These are phyloP conservation scores for Chamaetylas fuelleborni DNA, from an alignment of 2,113 vertebrate species.

Conservation along the genomic window DNA sequence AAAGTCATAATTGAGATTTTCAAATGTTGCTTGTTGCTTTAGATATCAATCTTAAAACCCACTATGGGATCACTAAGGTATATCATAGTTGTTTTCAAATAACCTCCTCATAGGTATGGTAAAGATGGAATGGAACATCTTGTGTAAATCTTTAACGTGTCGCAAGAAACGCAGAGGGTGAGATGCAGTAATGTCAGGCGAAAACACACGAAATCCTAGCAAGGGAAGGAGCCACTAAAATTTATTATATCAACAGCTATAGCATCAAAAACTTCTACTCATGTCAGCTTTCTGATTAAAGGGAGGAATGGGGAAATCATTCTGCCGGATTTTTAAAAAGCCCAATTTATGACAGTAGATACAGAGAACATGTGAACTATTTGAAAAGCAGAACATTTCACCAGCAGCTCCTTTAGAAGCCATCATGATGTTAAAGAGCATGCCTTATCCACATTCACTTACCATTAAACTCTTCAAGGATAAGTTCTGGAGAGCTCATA, in stretches of 20 bases:
- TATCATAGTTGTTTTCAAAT: not conserved
- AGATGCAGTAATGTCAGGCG: not conserved
- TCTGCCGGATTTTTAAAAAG: not conserved
- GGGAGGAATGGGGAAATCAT: not conserved
- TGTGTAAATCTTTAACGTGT: not conserved
- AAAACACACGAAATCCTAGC: not conserved
- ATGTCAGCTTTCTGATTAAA: not conserved
- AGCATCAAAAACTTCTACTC: not conserved
- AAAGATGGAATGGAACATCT: not conserved
- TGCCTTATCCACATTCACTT: slow-evolving; percentile 24
- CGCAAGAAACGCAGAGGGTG: not conserved
- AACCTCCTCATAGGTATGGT: not conserved
- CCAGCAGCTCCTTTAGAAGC: not conserved
- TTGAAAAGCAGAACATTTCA: not conserved
- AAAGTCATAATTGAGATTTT: not conserved
- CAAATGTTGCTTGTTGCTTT: not conserved
- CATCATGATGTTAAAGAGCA: not conserved
- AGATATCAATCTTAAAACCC: not conserved
- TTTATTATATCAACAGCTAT: not conserved
- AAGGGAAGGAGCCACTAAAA: not conserved
- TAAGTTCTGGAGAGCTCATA: slow-evolving; percentile 91
- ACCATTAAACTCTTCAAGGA: slow-evolving; percentile 90
- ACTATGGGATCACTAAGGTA: not conserved
- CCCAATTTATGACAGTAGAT: not conserved
- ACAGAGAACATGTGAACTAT: not conserved